Evolutionary conservation across 2,797 vertebrate genomes (phyloP), one percentile per base, ranked within the genome.

Genomic region (Molossus molossus): DNA sequence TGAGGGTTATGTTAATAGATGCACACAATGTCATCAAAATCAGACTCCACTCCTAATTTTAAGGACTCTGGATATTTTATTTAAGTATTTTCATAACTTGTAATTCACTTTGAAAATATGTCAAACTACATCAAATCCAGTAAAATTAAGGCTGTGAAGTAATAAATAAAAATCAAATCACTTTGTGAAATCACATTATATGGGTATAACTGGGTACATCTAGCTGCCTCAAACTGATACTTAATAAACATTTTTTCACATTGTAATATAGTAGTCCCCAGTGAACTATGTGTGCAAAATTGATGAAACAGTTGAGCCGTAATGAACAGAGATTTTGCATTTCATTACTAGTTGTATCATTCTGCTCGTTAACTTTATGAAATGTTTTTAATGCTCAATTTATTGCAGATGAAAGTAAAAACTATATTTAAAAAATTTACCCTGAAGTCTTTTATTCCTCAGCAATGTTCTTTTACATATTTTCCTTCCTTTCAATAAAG

Each of bases 301-400:
- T 98, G 95, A 96, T 97, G 97, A 98, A 98, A 98, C 84, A 96
- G 96, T 98, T 97, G 96, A 97, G 89, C 33, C 86, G 95, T 98
- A 98, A 98, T 98, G 98, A 98, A 98, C 5, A 64, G 94, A 95
- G 91, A 96, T 98, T 98, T 98, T 98, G 97, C 94, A 98, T 98
- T 98, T 98, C 96, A 98, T 97, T 98, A 97, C 13, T 96, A 91
- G 55, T 97, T 97, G 75, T 96, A 91, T 98, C 97, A 98, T 98
- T 98, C 97, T 96, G 86, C 89, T 98, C 90, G 97, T 98, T 97
- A 98, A 96, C 94, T 97, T 98, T 97, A 98, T 97, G 90, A 95
- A 97, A 98, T 97, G 97, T 96, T 98, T 98, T 98, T 97, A 97
- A 76, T 87, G 90, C 18, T 97, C 94, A 97, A 97, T 97, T 98